A percentile compares a stretch with the other conserved stretches of the same genome.
phyloP scores from a whole-genome alignment of 1,140 invertebrate genomes.

The Camponotus floridanus region DNA sequence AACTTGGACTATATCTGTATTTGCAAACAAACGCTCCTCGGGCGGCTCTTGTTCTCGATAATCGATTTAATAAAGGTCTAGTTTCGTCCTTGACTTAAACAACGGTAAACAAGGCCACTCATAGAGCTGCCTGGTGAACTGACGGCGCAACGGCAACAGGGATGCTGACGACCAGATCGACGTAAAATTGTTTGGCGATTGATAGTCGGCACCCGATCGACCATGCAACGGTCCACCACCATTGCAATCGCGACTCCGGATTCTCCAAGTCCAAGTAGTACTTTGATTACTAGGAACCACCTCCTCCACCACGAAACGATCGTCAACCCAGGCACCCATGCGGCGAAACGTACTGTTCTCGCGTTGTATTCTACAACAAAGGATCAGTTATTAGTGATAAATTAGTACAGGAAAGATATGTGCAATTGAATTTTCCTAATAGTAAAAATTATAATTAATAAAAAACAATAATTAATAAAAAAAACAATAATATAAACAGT shows the following conservation, averaged over 20 bases:
- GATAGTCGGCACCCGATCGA: constrained; percentile 58
- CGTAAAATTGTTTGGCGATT: constrained; percentile 65
- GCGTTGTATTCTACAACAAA: constrained; percentile 77
- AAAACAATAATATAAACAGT: too few species aligned
- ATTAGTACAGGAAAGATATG: too few species aligned
- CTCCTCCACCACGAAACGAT: constrained; percentile 83
- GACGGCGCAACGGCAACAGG: constrained; percentile 80
- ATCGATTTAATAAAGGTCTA: constrained; percentile 75
- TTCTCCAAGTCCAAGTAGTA: constrained; percentile 72
- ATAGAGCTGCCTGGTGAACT: constrained; percentile 82
- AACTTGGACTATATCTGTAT: constrained; percentile 12
- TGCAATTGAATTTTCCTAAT: not conserved
- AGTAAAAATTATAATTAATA: not conserved
- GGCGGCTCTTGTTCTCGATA: not conserved
- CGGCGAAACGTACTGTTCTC: constrained; percentile 82
- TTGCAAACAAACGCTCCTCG: not conserved
- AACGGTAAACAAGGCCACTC: constrained; percentile 83
- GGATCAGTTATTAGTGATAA: constrained; percentile 7
- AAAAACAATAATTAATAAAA: not conserved
- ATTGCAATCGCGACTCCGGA: constrained; percentile 75
- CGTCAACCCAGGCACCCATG: constrained; percentile 86
- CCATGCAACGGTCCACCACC: constrained; percentile 67
- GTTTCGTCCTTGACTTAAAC: constrained; percentile 85
- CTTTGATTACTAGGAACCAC: constrained; percentile 75
- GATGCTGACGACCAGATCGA: constrained; percentile 68